Evolutionary conservation across 2,888 invertebrate genomes (phyloP), one percentile per base, ranked within the genome.

Genomic region (Eulithis prunata): DNA sequence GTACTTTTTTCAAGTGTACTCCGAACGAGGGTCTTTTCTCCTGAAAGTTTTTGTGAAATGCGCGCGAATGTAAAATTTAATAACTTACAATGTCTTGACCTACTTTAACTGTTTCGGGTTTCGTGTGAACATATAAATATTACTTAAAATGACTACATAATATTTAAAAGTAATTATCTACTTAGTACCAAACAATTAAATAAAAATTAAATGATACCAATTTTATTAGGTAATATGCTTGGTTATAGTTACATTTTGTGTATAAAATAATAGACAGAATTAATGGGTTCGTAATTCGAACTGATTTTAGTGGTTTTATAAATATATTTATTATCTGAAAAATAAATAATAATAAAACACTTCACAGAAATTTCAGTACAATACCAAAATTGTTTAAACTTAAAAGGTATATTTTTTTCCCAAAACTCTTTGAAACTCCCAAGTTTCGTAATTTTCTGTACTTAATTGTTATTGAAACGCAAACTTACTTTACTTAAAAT

Each of bases 1-100:
- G 81, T 84, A 86, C 85, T 86, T 87, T 89, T 83, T 85, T 84
- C 83, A 85, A 89, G 87, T 85, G 83, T 80, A 79, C 86, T 84
- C 78, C 66, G 69, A 74, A 47, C 72, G 78, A 82, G 84, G 82
- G 80, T 86, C 86, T 87, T 84, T 91, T 88, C 84, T 86, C 82
- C 81, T 74, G 78, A 85, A 83, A 85, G 77, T 80, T 78, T 49
- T 74, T 74, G 71, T 70, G 80, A 80, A 82, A 81, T 76, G 74
- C 62, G 56, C 57, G 70, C 60, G 75, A 75, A 74, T 72, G 75
- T 77, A 75, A 71, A 75, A 76, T 77, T 80, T 83, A 81, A 80
- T 77, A 63, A 72, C 70, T 65, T 68, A 57, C 66, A 63, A 60
- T 57, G 47, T 69, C 71, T 72, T 71, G 71, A 73, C 70, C 71